phyloP scores from a whole-genome alignment of 2,888 invertebrate genomes.

The Chrysolina oricalcia region DNA sequence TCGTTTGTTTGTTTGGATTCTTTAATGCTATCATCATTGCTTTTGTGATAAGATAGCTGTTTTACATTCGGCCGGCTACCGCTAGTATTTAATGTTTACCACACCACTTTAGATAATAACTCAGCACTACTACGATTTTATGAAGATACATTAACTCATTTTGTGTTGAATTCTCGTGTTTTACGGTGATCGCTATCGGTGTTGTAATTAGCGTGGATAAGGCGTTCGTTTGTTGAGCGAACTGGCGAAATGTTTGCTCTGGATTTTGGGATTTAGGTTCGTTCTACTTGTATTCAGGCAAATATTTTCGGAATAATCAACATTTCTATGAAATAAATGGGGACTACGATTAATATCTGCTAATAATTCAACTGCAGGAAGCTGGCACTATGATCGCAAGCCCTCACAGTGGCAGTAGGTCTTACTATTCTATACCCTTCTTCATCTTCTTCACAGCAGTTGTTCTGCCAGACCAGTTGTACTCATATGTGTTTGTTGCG shows the following conservation, averaged over 20 bases:
- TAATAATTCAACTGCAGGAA: no score
- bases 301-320: no score
- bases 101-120: slow-evolving; percentile 66
- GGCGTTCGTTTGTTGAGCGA: slow-evolving; percentile 19
- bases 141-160: slow-evolving; percentile 52
- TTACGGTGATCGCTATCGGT: slow-evolving; percentile 46
- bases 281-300: slow-evolving; percentile 14
- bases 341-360: no score
- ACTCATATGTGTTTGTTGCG: no score
- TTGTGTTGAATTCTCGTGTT: slow-evolving; percentile 52
- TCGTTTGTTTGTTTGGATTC: slow-evolving; percentile 59
- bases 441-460: no score
- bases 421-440: no score
- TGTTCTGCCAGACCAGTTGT: no score
- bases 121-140: slow-evolving; percentile 50
- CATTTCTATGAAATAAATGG: no score
- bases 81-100: slow-evolving; percentile 68
- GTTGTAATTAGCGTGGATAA: slow-evolving; percentile 28
- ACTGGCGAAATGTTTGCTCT: slow-evolving; percentile 30
- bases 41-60: slow-evolving; percentile 68
- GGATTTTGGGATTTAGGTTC: neutral
- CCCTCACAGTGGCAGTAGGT: no score
- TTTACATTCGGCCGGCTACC: slow-evolving; percentile 66
- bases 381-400: no score
- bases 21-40: slow-evolving; percentile 66